Evolutionary conservation across 2,888 invertebrate species (phyloP), one percentile per base, ranked within the genome.

Genomic region (Incurvaria masculella): DNA sequence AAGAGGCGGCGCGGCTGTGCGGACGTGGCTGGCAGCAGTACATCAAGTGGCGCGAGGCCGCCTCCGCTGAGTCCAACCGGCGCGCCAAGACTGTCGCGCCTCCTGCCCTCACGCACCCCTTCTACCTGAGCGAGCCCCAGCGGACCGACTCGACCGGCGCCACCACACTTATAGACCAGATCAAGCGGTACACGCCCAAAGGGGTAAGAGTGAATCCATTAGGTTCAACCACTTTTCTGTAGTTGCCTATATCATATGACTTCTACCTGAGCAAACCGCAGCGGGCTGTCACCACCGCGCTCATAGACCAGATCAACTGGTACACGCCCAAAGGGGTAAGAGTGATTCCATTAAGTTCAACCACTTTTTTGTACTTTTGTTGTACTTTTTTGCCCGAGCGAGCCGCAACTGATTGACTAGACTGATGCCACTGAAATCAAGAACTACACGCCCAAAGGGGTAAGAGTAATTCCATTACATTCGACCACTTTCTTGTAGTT

Each of bases 11-110:
- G 1, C 69, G 88, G 53, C 92, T 92, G 0, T 87, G 91, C 52
- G 83, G 81, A 38, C 97, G 97, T 63, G 97, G 92, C 0, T 95
- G 94, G 79, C 88, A 89, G 62, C 92, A 96, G 57, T 99, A 98
- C 70, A 62, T 92, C 1, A 82, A 85, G 54, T 94, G 97, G 53
- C 81, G 98, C 51, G 95, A 95, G 42, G 82, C 87, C 0, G 93
- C 99, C 0, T 94, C 97, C 0, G 79, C 85, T 0, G 97, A 96
- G 62, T 94, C 94, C 52, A 90, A 96, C 58, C 87, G 87, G 55
- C 82, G 96, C 52, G 86, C 91, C 11, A 98, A 98, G 71, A 81
- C 81, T 39, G 71, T 88, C 1, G 66, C 83, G 17, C 66, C 82
- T 4, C 81, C 81, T 4, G 71, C 84, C 6, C 80, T 81, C 8